Evolutionary conservation across 1,140 invertebrate species (phyloP).

Genomic region (Pachypsylla venusta): DNA sequence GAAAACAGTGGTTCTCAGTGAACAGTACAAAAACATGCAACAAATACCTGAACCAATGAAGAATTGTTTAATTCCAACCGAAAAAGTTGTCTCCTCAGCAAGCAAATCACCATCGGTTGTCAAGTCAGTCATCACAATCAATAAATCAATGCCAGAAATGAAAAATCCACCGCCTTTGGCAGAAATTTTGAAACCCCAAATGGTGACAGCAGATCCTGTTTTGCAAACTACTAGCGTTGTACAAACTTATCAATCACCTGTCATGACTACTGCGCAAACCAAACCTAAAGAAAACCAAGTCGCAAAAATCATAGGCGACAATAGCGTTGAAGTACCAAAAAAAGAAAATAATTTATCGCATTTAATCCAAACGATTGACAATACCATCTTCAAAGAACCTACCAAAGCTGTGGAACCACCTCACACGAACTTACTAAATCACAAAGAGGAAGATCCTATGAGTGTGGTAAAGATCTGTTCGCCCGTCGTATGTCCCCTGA

Average conservation of each 20-base stretch:
- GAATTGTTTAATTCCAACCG: background rate
- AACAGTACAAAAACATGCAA: constrained; percentile 1
- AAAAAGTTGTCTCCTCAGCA: background rate
- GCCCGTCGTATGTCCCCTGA: background rate
- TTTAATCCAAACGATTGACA: background rate
- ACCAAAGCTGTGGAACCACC: background rate
- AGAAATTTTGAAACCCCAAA: background rate
- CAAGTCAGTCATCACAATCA: constrained; percentile 6
- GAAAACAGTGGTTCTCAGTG: background rate
- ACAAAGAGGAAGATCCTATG: background rate
- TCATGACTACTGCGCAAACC: background rate
- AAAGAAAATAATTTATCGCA: background rate
- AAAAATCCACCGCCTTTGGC: background rate
- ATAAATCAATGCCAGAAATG: background rate
- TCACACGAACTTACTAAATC: background rate
- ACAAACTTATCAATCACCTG: background rate
- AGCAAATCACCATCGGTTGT: background rate
- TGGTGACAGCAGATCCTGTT: no score
- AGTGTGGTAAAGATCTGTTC: no score
- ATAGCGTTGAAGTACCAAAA: background rate
- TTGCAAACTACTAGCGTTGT: background rate
- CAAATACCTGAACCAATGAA: background rate
- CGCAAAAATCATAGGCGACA: background rate
- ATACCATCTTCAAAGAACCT: background rate
- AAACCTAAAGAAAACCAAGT: background rate